Conservation (phyloP, 2,888 invertebrate species). For the Synergus itoensis region DNA sequence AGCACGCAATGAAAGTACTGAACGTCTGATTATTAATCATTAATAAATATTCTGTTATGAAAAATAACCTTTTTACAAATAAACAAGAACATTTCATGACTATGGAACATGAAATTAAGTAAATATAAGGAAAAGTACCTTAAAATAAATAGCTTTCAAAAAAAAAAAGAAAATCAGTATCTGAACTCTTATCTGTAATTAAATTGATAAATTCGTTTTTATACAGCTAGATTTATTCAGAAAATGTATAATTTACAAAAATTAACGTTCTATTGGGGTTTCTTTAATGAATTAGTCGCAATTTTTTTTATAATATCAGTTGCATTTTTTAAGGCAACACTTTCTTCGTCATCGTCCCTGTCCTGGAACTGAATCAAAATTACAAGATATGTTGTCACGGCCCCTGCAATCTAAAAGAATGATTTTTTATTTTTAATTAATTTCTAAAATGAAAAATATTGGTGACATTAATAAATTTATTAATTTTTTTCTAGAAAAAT, state of each 20-base stretch:
- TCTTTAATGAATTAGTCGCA: background rate
- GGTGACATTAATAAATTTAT: background rate
- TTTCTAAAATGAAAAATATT: too few relatives aligned
- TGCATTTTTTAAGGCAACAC: background rate
- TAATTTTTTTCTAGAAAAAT: background rate
- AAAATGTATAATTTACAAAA: background rate
- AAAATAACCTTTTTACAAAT: background rate
- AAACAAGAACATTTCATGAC: background rate
- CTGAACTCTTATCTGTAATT: too few relatives aligned
- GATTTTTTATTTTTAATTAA: background rate
- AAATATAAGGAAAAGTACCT: background rate
- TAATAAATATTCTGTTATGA: background rate
- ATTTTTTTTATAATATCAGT: background rate
- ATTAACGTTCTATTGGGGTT: background rate
- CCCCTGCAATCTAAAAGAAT: conserved; percentile 79
- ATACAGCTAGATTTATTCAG: background rate
- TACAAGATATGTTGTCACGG: conserved; percentile 82
- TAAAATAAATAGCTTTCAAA: background rate
- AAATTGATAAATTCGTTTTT: background rate
- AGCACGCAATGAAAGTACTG: background rate
- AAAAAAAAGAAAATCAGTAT: background rate
- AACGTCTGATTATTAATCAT: background rate
- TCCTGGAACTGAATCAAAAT: conserved; percentile 82
- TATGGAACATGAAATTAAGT: background rate
- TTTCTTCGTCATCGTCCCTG: conserved; percentile 74